Percentiles rank a stretch among this genome's conserved stretches.
These are phyloP conservation scores for Pristionchus pacificus DNA, from an alignment of 1,140 invertebrate genomes.

Conservation along the genomic window DNA sequence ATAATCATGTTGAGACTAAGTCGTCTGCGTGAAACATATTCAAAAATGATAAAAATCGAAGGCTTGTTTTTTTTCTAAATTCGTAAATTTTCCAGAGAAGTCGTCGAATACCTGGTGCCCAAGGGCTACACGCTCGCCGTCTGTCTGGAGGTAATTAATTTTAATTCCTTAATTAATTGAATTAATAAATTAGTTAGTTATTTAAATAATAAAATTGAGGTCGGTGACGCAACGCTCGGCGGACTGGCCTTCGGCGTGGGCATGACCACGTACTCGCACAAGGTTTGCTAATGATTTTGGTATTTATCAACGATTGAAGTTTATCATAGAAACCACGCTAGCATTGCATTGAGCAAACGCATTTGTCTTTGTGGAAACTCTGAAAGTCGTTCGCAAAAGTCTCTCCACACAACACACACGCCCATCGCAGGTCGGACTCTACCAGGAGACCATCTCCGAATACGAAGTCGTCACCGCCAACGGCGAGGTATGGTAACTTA, in stretches of 20 bases:
- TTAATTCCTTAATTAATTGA: no score
- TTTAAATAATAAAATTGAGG: no score
- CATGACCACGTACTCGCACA: constrained; percentile 61
- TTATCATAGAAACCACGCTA: constrained; percentile 24
- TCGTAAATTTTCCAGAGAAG: constrained; percentile 52
- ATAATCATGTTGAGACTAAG: no score
- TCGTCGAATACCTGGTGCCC: constrained; percentile 61
- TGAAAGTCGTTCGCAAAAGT: background rate
- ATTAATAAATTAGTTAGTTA: no score
- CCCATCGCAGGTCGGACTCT: constrained; percentile 59
- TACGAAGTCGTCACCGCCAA: constrained; percentile 64
- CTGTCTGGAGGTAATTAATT: constrained; percentile 64
- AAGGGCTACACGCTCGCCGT: constrained; percentile 64
- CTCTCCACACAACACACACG: background rate
- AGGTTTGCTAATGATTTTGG: constrained; percentile 36
- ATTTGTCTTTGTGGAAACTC: background rate
- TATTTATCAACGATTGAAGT: background rate
- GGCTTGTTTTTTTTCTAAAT: background rate
- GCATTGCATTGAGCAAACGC: background rate
- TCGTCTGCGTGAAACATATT: no score
- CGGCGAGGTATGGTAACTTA: constrained; percentile 54
- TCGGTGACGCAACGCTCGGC: constrained; percentile 63
- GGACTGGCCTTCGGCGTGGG: constrained; percentile 65
- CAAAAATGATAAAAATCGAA: no score
- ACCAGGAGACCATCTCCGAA: constrained; percentile 62